These are phyloP conservation scores for Tortrix viridana DNA, from an alignment of 2,888 invertebrate species.

Conservation along the genomic window DNA sequence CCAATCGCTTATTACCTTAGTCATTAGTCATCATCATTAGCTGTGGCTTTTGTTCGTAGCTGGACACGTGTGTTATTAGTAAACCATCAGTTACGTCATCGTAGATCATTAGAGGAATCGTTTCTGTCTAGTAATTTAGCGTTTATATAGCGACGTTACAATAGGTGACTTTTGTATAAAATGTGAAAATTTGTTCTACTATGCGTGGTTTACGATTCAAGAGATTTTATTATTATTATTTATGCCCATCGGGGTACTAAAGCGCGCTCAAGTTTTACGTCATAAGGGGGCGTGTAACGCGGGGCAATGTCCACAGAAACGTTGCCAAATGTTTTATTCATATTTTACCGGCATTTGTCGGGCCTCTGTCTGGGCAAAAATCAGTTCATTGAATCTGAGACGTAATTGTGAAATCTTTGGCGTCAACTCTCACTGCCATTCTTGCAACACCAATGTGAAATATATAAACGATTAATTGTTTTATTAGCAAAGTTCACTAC, in stretches of 20 bases:
- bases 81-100: conserved; percentile 23
- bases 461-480: neutral
- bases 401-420: conserved; percentile 17
- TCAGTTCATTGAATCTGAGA: conserved; percentile 18
- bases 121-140: neutral
- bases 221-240: neutral
- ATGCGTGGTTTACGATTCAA: neutral
- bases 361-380: conserved; percentile 28
- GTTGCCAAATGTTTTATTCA: conserved; percentile 53
- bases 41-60: conserved; percentile 41
- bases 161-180: too few relatives aligned
- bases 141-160: too few relatives aligned
- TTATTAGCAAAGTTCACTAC: neutral
- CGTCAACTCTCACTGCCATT: conserved; percentile 1
- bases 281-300: conserved; percentile 62
- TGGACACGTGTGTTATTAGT: conserved; percentile 28
- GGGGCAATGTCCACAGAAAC: conserved; percentile 58
- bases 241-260: neutral
- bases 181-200: too few relatives aligned
- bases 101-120: conserved; percentile 12
- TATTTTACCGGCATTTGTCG: conserved; percentile 20
- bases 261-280: conserved; percentile 48
- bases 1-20: conserved; percentile 40
- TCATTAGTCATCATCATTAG: conserved; percentile 46
- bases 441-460: too few relatives aligned